phyloP scores from a whole-genome alignment of 2,797 vertebrate species.

The Coracias cyanogaster region DNA sequence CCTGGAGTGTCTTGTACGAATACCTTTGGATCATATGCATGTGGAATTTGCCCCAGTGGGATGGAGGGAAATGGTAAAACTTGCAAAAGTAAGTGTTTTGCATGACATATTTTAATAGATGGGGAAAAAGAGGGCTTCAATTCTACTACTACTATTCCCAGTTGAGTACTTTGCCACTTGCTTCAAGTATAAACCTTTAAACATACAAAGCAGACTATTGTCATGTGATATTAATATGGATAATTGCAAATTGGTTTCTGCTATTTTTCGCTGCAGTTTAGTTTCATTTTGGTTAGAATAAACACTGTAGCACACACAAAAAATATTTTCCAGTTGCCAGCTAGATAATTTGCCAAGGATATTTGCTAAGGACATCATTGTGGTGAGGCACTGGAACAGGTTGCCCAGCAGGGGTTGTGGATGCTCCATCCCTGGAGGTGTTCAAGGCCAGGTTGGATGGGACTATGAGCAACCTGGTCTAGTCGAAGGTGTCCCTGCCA shows the following conservation, averaged over 20 bases:
- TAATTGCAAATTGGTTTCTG: neutral
- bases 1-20: conserved; percentile 79
- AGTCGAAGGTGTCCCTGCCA: too few species aligned
- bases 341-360: neutral
- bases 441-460: too few species aligned
- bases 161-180: neutral
- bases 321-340: neutral
- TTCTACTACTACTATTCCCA: neutral
- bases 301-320: neutral
- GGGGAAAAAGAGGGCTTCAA: neutral
- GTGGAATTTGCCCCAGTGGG: conserved; percentile 81
- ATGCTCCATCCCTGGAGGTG: too few species aligned
- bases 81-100: conserved; percentile 77
- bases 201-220: neutral
- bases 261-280: neutral
- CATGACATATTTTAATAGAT: neutral
- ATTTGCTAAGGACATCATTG: too few species aligned
- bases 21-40: conserved; percentile 81
- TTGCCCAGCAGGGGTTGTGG: too few species aligned
- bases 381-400: too few species aligned
- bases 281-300: neutral
- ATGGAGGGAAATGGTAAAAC: conserved; percentile 82
- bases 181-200: neutral
- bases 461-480: too few species aligned
- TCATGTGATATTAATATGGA: neutral